Conservation (phyloP, 2,113 vertebrate genomes). For the Oncorhynchus keta region DNA sequence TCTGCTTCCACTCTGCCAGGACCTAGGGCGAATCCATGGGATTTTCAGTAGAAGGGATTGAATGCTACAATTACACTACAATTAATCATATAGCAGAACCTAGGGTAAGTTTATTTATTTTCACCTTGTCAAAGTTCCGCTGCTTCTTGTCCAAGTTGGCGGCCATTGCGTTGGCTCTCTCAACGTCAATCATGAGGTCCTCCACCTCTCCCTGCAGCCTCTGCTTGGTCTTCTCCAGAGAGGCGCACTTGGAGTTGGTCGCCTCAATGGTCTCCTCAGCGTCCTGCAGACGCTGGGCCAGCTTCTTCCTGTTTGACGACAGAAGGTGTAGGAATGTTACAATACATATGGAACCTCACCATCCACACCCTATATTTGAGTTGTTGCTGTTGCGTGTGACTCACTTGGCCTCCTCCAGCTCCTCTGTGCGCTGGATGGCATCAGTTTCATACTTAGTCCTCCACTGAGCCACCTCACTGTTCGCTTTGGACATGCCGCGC, state of each 20-base stretch:
- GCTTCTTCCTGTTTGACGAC: slow-evolving; percentile 68
- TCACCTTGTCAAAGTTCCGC: slow-evolving; percentile 1
- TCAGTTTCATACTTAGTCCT: slow-evolving; percentile 74
- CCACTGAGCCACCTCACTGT: slow-evolving; percentile 73
- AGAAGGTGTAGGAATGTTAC: background rate
- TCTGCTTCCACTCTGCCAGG: slow-evolving; percentile 1
- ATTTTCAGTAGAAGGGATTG: background rate
- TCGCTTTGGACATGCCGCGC: slow-evolving; percentile 71
- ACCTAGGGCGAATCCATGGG: background rate
- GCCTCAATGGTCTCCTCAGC: slow-evolving; percentile 66
- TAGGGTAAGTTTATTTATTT: background rate
- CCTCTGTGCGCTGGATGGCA: slow-evolving; percentile 71
- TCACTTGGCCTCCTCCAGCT: slow-evolving; percentile 75
- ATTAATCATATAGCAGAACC: background rate
- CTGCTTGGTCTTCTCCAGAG: background rate
- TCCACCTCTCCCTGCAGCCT: slow-evolving; percentile 1
- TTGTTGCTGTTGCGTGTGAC: background rate
- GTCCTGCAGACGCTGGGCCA: slow-evolving; percentile 77
- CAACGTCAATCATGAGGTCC: slow-evolving; percentile 5
- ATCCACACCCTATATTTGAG: too few relatives aligned
- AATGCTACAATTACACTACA: background rate
- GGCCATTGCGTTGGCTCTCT: background rate
- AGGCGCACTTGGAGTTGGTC: background rate
- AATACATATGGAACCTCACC: too few relatives aligned
- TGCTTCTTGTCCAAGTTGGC: slow-evolving; percentile 4